A percentile compares a stretch with the other conserved stretches of the same genome.
phyloP scores from a whole-genome alignment of 2,888 invertebrate species.

The Agrotis segetum region DNA sequence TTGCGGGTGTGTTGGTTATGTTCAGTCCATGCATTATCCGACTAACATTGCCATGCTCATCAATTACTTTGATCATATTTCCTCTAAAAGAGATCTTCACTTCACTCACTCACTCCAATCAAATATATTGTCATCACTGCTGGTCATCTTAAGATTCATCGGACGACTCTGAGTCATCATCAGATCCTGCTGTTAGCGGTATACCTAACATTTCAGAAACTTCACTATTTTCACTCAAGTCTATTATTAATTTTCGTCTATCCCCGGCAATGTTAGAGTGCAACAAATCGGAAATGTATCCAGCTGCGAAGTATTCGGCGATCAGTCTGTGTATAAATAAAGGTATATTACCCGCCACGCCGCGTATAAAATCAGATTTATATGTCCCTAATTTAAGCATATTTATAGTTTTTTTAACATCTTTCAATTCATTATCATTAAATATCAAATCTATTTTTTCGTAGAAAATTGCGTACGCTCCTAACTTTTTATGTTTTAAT shows the following conservation, averaged over 20 bases:
- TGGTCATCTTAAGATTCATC: too few relatives aligned
- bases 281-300: neutral
- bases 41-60: too few relatives aligned
- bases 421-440: slow-evolving; percentile 4
- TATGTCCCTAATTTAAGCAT: neutral
- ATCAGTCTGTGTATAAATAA: neutral
- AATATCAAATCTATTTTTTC: neutral
- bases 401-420: neutral
- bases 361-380: neutral
- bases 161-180: too few relatives aligned
- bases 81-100: too few relatives aligned
- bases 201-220: neutral
- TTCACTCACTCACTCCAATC: too few relatives aligned
- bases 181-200: too few relatives aligned
- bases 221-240: neutral
- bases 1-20: too few relatives aligned
- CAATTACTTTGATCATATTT: too few relatives aligned
- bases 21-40: too few relatives aligned
- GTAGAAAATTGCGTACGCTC: slow-evolving; percentile 1
- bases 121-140: too few relatives aligned
- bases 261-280: neutral
- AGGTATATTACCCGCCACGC: neutral
- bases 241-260: neutral
- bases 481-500: neutral
- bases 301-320: neutral